These are phyloP conservation scores for Phyllopteryx taeniolatus DNA, from an alignment of 2,113 vertebrate genomes.

Conservation along the genomic window DNA sequence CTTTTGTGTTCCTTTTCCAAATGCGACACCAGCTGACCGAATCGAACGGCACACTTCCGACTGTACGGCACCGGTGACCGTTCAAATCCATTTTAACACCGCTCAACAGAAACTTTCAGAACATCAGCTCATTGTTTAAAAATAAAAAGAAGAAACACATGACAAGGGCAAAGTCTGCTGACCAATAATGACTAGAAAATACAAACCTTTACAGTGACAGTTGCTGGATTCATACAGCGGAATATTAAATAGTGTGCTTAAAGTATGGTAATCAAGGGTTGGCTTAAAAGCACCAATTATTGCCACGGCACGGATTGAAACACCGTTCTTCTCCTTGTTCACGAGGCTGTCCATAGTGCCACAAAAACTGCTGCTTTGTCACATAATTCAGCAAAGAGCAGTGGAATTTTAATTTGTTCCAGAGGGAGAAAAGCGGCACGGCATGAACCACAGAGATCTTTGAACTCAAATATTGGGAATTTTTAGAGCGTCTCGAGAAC, in stretches of 20 bases:
- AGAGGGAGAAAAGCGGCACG: background rate
- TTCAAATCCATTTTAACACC: background rate
- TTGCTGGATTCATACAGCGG: conserved; percentile 21
- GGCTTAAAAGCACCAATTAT: conserved; percentile 38
- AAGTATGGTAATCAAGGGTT: conserved; percentile 30
- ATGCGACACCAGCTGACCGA: background rate
- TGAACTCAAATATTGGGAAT: background rate
- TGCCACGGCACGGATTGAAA: conserved; percentile 24
- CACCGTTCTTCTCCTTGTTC: conserved; percentile 13
- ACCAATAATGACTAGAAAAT: conserved; percentile 31
- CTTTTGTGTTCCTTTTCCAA: background rate
- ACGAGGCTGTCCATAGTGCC: background rate
- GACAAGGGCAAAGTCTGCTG: conserved; percentile 22
- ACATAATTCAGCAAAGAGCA: background rate
- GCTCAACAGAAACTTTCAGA: conserved; percentile 4
- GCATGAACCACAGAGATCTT: background rate
- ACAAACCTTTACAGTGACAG: conserved; percentile 36
- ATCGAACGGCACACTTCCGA: background rate
- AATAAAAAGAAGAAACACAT: conserved; percentile 5
- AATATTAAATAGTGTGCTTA: conserved; percentile 35
- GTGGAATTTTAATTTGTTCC: background rate
- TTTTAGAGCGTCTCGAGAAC: conserved; percentile 3
- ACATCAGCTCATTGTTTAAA: conserved; percentile 9
- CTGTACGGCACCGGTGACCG: background rate
- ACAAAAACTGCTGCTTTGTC: conserved; percentile 1